phyloP scores from a whole-genome alignment of 2,888 invertebrate genomes.

The Protodeltote pygarga region DNA sequence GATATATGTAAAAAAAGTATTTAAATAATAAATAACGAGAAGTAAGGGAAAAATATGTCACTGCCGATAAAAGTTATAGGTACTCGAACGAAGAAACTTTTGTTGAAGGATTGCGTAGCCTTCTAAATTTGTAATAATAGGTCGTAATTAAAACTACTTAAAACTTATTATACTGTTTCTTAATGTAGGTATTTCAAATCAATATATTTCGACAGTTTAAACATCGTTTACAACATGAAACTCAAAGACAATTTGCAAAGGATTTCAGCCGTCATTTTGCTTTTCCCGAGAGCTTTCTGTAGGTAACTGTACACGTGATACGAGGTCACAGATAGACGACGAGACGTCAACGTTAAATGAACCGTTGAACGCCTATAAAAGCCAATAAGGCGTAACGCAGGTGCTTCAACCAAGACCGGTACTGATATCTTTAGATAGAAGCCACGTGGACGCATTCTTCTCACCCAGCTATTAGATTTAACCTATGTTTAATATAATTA shows the following conservation, averaged over 20 bases:
- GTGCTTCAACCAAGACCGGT: slow-evolving; percentile 49
- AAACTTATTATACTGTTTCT: too few relatives aligned
- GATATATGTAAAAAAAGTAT: too few relatives aligned
- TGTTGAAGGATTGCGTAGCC: too few relatives aligned
- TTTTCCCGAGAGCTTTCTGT: slow-evolving; percentile 10
- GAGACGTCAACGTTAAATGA: slow-evolving; percentile 51
- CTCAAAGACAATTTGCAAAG: slow-evolving; percentile 23
- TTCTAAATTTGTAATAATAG: too few relatives aligned
- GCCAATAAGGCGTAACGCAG: slow-evolving; percentile 68
- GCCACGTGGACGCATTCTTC: slow-evolving; percentile 36
- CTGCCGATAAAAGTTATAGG: too few relatives aligned
- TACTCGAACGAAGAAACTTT: too few relatives aligned
- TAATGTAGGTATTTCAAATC: too few relatives aligned
- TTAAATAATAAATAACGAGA: too few relatives aligned
- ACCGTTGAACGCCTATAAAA: slow-evolving; percentile 59
- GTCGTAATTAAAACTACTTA: too few relatives aligned
- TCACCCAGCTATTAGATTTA: slow-evolving; percentile 27
- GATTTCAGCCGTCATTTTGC: slow-evolving; percentile 19
- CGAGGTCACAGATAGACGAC: slow-evolving; percentile 26
- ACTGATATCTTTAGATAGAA: slow-evolving; percentile 38
- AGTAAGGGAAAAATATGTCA: too few relatives aligned
- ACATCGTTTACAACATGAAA: too few relatives aligned
- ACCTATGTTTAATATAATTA: slow-evolving; percentile 18
- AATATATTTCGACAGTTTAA: slow-evolving; percentile 14
- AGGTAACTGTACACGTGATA: slow-evolving; percentile 20